Evolutionary conservation across 2,113 vertebrate genomes (phyloP).

Genomic region (Oenanthe oenanthe): DNA sequence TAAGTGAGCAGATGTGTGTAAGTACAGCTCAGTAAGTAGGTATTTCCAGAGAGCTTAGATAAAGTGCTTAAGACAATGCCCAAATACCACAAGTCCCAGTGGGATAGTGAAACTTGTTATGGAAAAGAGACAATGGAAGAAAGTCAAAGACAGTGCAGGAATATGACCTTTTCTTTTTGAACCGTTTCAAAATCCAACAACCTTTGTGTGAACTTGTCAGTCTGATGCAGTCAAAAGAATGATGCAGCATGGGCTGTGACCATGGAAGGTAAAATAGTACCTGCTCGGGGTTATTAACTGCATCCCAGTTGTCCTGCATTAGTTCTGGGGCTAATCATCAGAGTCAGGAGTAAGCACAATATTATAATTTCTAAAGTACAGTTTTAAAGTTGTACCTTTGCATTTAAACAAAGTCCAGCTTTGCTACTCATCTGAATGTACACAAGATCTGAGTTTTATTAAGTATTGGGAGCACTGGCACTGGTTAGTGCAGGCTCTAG

Average conservation of each 20-base stretch:
- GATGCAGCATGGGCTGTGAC: not conserved
- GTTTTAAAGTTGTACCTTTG: not conserved
- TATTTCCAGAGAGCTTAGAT: constrained; percentile 33
- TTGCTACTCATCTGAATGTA: not conserved
- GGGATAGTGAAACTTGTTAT: not conserved
- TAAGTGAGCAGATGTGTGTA: not conserved
- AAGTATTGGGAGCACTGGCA: not conserved
- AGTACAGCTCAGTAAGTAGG: not conserved
- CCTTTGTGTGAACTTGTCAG: not conserved
- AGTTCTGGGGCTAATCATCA: not conserved
- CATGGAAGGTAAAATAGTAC: not conserved
- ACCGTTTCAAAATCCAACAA: not conserved
- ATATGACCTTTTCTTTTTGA: not conserved
- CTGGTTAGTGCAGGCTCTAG: not conserved
- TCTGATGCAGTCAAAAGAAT: not conserved
- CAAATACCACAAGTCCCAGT: constrained; percentile 6
- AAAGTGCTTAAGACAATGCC: constrained; percentile 20
- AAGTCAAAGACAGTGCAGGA: not conserved
- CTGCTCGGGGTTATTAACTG: rapidly evolving
- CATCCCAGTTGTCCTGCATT: not conserved
- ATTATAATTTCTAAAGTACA: not conserved
- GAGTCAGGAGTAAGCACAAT: not conserved
- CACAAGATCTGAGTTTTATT: not conserved
- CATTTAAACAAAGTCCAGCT: not conserved
- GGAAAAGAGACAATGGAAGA: not conserved